These are phyloP conservation scores for Edolisoma coerulescens DNA, from an alignment of 2,113 vertebrate genomes.

Conservation along the genomic window DNA sequence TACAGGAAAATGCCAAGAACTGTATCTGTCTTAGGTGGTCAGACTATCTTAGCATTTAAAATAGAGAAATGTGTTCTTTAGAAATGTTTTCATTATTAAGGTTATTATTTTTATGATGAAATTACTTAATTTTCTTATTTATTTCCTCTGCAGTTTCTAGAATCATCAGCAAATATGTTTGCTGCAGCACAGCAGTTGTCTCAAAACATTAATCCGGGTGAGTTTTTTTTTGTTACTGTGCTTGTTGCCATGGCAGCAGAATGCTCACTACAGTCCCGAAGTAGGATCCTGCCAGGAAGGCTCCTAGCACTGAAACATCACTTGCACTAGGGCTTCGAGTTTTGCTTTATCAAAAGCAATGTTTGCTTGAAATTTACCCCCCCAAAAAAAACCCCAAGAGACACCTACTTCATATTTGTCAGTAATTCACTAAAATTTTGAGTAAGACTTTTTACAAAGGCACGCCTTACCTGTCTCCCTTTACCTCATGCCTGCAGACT, in stretches of 20 bases:
- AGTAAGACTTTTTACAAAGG: background rate
- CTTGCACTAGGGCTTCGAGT: background rate
- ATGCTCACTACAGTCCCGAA: fast-evolving
- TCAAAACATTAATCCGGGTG: slow-evolving; percentile 81
- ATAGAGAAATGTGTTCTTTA: background rate
- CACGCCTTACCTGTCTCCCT: fast-evolving
- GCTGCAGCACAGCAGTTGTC: slow-evolving; percentile 82
- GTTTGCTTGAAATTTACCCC: background rate
- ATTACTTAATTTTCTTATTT: background rate
- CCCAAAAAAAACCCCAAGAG: background rate
- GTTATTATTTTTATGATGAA: background rate
- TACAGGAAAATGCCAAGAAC: background rate
- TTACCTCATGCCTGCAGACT: background rate
- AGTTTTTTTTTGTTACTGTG: background rate
- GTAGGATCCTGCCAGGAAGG: background rate
- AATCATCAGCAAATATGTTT: slow-evolving; percentile 89
- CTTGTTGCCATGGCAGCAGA: background rate
- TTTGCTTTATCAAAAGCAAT: background rate
- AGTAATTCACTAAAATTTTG: background rate
- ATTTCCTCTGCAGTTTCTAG: slow-evolving; percentile 83
- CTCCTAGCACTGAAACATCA: background rate
- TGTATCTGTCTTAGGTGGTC: background rate
- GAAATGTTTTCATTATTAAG: background rate
- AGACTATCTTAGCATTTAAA: background rate
- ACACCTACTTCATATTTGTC: background rate